Evolutionary conservation across 1,140 invertebrate species (phyloP), one percentile per base, ranked within the genome.

Genomic region (Scaptodrosophila lebanonensis): DNA sequence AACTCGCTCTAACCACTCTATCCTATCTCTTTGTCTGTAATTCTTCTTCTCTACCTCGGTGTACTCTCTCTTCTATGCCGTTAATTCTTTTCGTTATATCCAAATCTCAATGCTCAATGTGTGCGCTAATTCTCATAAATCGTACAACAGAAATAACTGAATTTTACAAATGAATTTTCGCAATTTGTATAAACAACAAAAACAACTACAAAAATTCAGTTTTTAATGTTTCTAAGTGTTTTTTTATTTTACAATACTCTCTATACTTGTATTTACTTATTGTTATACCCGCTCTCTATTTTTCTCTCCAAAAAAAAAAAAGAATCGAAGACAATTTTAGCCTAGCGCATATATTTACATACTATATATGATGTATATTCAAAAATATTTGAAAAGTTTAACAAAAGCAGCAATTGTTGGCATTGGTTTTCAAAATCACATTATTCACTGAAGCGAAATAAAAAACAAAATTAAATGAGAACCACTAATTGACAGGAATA

Each of bases 401-500:
- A 67, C 75, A 50, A 49, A 76, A 69, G 53, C 56, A 66, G 54
- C 40, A 79, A 75, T 73, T 66, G 75, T 82, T 82, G 75, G 75
- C 75, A 82, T 82, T 82, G 75, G 75, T 79, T 79, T 82, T 82
- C 75, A 58, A 82, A 77, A 79, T 65, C 58, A 66, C 35, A 43
- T 47, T 52, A 39, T n/a, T 29, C 6, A 16, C 8, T 12, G 44
- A 47, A 16, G 20, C 16, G 22, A 56, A 56, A 50, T 9, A 16
- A 58, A 50, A 22, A 36, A 45, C 1, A 36, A 48, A 32, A 45
- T 9, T 12, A n/a, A n/a, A n/a, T n/a, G n/a, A n/a, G n/a, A n/a
- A n/a, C n/a, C n/a, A n/a, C 30, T 22, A 16, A 70, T 60, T 16
- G 2, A 32, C 33, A 42, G 58, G 57, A 66, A 73, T 53, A 27